Base-by-base conservation (phyloP, 2,797 vertebrate species). In the Lepilemur ruficaudatus region DNA sequence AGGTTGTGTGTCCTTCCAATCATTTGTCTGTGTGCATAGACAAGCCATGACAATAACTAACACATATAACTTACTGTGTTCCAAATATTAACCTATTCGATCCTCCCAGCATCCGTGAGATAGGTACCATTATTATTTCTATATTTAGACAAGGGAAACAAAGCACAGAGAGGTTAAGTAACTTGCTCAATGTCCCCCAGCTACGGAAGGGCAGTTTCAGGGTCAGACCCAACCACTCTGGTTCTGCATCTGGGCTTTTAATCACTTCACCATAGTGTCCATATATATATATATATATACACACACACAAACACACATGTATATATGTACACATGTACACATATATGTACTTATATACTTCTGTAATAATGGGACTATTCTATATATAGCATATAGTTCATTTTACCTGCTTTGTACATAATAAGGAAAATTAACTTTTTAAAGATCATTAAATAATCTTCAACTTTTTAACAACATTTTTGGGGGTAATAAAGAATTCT, bases 341-440 rank as follows among this genome's bases (percentile, higher is more conserved):
- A 55, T 17, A 6, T 52, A 18, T 52, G 20, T 55, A 73, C 4
- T 63, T 17, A 46, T 59, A 18, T 61, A 92, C 89, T 81, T 88
- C 50, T 72, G 7, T 35, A 76, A 38, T 41, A n/a, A n/a, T 12
- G 14, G 22, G 4, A 69, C 95, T n/a, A 52, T 43, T 76, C 11
- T 80, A 55, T 73, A 69, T 46, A 80, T 14, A 81, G 20, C n/a
- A 20, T 23, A 55, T 1, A 46, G 15, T 91, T 90, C 85, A 81
- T 93, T 95, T 88, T 76, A 73, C 3, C 28, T 81, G 23, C 10
- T 87, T 97, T 89, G 89, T 46, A 92, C 8, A 61, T 48, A 50
- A 79, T 52, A 81, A n/a, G 25, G 9, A 22, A 67, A 80, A 69
- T 46, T 46, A 94, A 11, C 55, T 48, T 48, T 91, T 95, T 63